Conservation (phyloP, 2,113 vertebrate genomes). For the Coregonus clupeaformis region DNA sequence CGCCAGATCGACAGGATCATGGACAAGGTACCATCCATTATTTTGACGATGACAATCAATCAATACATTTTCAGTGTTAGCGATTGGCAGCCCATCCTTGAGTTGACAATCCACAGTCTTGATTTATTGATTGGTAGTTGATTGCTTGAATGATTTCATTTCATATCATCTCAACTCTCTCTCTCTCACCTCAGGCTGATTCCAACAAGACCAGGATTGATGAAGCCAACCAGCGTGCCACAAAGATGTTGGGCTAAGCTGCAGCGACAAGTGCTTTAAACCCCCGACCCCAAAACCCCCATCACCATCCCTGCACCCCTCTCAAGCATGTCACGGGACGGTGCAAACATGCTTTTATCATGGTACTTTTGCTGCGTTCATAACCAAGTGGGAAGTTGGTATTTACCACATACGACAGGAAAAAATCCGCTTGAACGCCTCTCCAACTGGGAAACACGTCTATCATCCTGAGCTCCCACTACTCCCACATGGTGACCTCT, state of each 20-base stretch:
- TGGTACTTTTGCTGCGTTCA: constrained; percentile 72
- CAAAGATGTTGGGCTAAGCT: constrained; percentile 98
- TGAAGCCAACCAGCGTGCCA: constrained; percentile 98
- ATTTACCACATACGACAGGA: too few species aligned
- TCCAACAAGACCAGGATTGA: constrained; percentile 99
- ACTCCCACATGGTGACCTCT: too few species aligned
- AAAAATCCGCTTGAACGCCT: too few species aligned
- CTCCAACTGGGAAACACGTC: too few species aligned
- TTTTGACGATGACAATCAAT: not conserved
- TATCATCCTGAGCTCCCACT: too few species aligned
- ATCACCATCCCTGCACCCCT: too few species aligned
- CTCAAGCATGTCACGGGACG: too few species aligned
- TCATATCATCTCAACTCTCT: too few species aligned
- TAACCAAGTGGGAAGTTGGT: too few species aligned
- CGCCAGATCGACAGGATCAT: constrained; percentile 99
- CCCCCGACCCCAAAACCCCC: constrained; percentile 9
- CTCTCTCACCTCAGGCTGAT: constrained; percentile 81
- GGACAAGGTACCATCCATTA: constrained; percentile 86
- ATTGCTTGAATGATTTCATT: too few species aligned
- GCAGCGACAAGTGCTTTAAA: constrained; percentile 60
- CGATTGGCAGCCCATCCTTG: not conserved
- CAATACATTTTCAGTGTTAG: not conserved
- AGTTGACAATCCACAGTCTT: too few species aligned
- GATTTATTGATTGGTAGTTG: too few species aligned
- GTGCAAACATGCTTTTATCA: constrained; percentile 82